Evolutionary conservation across 53 echinoderm and acorn worm species (phyloP), one percentile per base, ranked within the genome.

Genomic region (Echinarachnius parma): DNA sequence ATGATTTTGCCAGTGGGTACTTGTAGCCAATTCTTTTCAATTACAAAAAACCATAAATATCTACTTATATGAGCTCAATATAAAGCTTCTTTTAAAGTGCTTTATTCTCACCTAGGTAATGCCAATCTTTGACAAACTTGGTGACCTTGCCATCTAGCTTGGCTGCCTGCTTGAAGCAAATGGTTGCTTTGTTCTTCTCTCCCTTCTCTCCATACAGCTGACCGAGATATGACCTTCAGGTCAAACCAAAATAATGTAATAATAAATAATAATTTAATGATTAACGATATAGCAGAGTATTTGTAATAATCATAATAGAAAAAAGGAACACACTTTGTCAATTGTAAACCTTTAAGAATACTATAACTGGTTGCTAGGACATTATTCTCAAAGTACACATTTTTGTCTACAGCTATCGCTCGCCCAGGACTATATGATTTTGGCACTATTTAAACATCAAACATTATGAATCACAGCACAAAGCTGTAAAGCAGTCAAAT

Each of bases 81-180:
- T n/a, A n/a, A n/a, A n/a, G n/a, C n/a, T n/a, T 39, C 39, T 39
- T 39, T 39, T 39, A 9, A 39, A 39, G 7, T 39, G 39, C 13
- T 7, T 39, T 39, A 23, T 69, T 34, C 87, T 78, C 49, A 87
- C 95, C 95, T 52, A 95, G 64, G 37, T 81, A 84, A 66, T 87
- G 71, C 95, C 95, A 95, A 34, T 78, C 78, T 5, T 48, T 28
- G 1, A 93, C 66, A 46, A 66, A 75, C 33, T 82, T 46, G 2
- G 60, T 78, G 23, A 95, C 75, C 70, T 91, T 91, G 9, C 95
- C 95, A 32, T 57, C 55, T 3, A 91, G 79, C 52, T 95, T 95
- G 16, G 66, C 77, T 28, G 95, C 90, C 59, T 95, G 95, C 57
- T 95, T 95, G 50, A 87, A 87, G 30, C 95, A 90, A 3, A 87